Conservation (phyloP, 2,113 vertebrate species). For the Alces alces region DNA sequence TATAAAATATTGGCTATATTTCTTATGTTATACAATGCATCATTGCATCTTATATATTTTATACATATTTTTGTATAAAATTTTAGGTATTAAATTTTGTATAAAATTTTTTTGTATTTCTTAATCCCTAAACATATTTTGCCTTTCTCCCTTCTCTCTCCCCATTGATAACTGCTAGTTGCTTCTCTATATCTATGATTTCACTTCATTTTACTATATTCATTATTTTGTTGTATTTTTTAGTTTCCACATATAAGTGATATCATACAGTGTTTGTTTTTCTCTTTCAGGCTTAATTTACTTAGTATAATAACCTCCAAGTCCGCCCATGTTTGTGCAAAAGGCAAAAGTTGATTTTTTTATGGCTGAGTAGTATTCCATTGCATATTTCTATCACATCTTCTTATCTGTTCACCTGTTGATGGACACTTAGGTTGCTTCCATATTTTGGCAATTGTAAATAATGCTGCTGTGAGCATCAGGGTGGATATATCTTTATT, state of each 20-base stretch:
- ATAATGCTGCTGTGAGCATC: background rate
- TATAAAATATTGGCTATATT: background rate
- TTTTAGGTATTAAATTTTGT: too few relatives aligned
- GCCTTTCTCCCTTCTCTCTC: background rate
- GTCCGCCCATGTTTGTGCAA: background rate
- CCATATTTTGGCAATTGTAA: background rate
- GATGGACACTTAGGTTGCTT: background rate
- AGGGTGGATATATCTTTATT: background rate
- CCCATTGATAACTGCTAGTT: background rate
- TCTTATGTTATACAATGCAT: background rate
- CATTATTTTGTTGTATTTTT: background rate
- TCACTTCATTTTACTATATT: background rate
- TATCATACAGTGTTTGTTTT: background rate
- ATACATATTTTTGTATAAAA: background rate
- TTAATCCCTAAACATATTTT: background rate
- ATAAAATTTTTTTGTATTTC: background rate
- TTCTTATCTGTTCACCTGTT: background rate
- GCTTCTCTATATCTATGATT: background rate
- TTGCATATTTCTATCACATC: background rate
- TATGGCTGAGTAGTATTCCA: background rate
- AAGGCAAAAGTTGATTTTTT: background rate
- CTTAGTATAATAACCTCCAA: background rate
- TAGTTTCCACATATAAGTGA: background rate
- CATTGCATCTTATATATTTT: background rate
- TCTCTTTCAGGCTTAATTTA: background rate